Base-by-base conservation (phyloP, 2,888 invertebrate genomes). In the Caenorhabditis sp. region DNA sequence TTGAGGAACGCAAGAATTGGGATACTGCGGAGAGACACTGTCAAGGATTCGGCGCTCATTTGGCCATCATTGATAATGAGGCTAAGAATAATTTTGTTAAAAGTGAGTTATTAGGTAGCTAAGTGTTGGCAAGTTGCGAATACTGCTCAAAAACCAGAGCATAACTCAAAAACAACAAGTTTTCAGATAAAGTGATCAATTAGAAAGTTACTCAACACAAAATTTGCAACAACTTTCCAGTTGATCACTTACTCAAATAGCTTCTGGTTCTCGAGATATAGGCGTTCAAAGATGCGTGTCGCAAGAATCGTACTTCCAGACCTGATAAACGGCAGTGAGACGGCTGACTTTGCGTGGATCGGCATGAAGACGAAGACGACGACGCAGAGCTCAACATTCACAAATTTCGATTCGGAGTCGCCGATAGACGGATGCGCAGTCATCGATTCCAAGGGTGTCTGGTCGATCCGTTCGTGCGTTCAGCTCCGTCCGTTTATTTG, bases 291-390 rank as follows among this genome's bases (percentile, higher is more conserved):
- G n/a, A n/a, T n/a, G n/a, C n/a, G n/a, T n/a, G n/a, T n/a, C n/a
- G n/a, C n/a, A n/a, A n/a, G n/a, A n/a, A n/a, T 17, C 15, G 24
- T 9, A 15, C n/a, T 58, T 62, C 39, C 46, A 81, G 81, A 58
- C 20, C 56, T 79, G 24, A 55, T 82, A 9, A 74, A 61, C 27
- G 56, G 68, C 15, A 78, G 66, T 35, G 66, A 56, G 13, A 79
- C 78, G 2, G 22, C 76, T 8, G 80, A 82, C 27, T 79, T 74
- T 39, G 81, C 74, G 9, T 84, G 84, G 84, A 83, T 84, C 56
- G 84, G 84, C 35, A 79, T 84, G 80, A 84, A 82, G 50, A 83
- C 83, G 22, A 82, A 80, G 30, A 76, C 80, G 2, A 66, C 79
- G n/a, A 70, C 76, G 11, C 66, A 76, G 24, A 39, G 63, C 1